Evolutionary conservation across 2,113 vertebrate species (phyloP).

Genomic region (Diphyllodes magnificus): DNA sequence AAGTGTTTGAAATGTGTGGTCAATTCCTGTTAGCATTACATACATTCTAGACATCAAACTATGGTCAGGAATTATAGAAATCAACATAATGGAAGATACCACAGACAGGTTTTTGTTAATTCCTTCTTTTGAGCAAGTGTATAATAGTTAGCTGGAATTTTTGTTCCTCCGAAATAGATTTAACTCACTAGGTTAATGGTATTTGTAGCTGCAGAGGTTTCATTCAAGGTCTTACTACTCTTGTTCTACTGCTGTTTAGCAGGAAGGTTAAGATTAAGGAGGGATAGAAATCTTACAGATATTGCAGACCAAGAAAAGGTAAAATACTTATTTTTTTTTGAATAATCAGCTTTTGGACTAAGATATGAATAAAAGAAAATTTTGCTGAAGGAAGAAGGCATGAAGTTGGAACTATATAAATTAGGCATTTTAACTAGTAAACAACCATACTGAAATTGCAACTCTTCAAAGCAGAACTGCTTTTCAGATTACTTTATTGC

Average conservation of each 20-base stretch:
- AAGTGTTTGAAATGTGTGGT: neutral
- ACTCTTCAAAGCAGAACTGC: neutral
- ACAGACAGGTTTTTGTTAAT: neutral
- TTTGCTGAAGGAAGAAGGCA: neutral
- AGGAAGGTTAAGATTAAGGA: neutral
- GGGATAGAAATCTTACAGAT: neutral
- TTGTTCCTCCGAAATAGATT: neutral
- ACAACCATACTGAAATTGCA: neutral
- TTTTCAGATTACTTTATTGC: neutral
- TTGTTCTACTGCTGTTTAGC: neutral
- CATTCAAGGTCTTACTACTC: neutral
- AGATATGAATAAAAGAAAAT: neutral
- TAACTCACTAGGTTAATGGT: fast-evolving
- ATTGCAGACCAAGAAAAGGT: neutral
- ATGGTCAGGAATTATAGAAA: neutral
- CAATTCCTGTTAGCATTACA: neutral
- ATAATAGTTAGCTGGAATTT: neutral
- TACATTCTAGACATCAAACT: neutral
- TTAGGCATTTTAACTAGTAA: neutral
- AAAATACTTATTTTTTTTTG: neutral
- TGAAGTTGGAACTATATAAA: neutral
- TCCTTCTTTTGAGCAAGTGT: neutral
- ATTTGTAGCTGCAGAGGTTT: neutral
- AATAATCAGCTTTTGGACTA: neutral
- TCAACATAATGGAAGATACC: neutral